Percentiles rank a stretch among this genome's conserved stretches.
Conservation (phyloP, 2,888 invertebrate genomes). For the Ophioninae sp. region DNA sequence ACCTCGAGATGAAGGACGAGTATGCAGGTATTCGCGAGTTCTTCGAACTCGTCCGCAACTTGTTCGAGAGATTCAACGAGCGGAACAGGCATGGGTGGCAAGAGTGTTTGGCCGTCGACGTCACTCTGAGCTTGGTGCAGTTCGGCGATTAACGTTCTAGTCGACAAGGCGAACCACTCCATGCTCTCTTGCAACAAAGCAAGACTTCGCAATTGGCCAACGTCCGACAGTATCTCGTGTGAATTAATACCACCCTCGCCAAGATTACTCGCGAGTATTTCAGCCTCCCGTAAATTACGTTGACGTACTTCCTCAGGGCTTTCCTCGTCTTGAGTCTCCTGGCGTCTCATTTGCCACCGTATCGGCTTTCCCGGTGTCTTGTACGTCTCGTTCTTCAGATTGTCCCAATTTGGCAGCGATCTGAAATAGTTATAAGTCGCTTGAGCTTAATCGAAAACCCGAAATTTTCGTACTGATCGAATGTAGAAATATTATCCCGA, state of each 20-base stretch:
- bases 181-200: constrained; percentile 96
- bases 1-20: constrained; percentile 96
- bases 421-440: constrained; percentile 75
- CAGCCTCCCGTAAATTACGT: constrained; percentile 93
- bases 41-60: constrained; percentile 91
- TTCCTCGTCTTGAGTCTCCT: constrained; percentile 86
- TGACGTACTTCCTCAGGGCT: constrained; percentile 90
- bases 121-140: constrained; percentile 79
- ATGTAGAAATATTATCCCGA: no score
- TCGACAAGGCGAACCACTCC: constrained; percentile 82
- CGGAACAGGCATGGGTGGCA: constrained; percentile 82
- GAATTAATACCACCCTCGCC: constrained; percentile 93
- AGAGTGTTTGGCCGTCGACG: constrained; percentile 71
- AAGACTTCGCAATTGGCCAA: constrained; percentile 90
- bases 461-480: no score
- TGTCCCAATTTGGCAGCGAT: constrained; percentile 90
- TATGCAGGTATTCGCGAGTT: constrained; percentile 94
- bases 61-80: constrained; percentile 86
- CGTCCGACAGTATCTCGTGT: constrained; percentile 93
- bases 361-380: constrained; percentile 75
- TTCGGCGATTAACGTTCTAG: constrained; percentile 70
- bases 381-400: constrained; percentile 83
- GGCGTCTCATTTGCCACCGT: constrained; percentile 80
- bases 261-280: constrained; percentile 95
- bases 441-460: neutral